Evolutionary conservation across 2,113 vertebrate genomes (phyloP), one percentile per base, ranked within the genome.

Genomic region (Stegastes partitus): DNA sequence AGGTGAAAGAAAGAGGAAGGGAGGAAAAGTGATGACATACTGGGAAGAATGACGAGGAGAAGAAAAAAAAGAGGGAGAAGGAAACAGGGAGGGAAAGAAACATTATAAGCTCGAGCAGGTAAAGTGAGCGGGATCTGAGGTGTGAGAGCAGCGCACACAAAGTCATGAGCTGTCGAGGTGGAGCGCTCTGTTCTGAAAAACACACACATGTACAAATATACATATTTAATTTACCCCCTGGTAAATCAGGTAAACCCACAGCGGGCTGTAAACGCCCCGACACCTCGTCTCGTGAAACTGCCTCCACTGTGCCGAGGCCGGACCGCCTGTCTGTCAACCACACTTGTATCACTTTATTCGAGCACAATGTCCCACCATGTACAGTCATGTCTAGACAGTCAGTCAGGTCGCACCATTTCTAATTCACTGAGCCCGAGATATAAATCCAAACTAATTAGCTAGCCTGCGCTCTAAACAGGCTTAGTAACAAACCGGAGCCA

Each of bases 221-320:
- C 74, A 76, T 45, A 68, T 81, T 75, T 82, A 81, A 84, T 88
- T 91, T 69, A 84, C 71, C 72, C 56, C 58, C 63, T 79, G 54
- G 76, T 89, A 91, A 87, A 88, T 87, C 79, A 87, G 85, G 84
- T 83, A 68, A 85, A 77, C 64, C 89, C 76, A 63, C 59, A 77
- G 66, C 54, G 82, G 73, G 80, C 73, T 44, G 85, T 91, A 82
- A 93, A 91, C 83, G 7, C 88, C 68, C 85, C 76, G 55, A 89
- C 91, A 91, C 89, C 79, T 79, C 44, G 66, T 68, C 81, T 82
- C 65, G 67, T 79, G 82, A 91, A 89, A 88, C 76, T 61, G 79
- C 79, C 81, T 85, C 56, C 39, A 76, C 70, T 89, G 50, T 47
- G 62, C 85, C 50, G 15, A 58, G 79, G 77, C 59, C 75, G 55